Evolutionary conservation across 2,797 vertebrate genomes (phyloP), one percentile per base, ranked within the genome.

Genomic region (Phoebastria nigripes): DNA sequence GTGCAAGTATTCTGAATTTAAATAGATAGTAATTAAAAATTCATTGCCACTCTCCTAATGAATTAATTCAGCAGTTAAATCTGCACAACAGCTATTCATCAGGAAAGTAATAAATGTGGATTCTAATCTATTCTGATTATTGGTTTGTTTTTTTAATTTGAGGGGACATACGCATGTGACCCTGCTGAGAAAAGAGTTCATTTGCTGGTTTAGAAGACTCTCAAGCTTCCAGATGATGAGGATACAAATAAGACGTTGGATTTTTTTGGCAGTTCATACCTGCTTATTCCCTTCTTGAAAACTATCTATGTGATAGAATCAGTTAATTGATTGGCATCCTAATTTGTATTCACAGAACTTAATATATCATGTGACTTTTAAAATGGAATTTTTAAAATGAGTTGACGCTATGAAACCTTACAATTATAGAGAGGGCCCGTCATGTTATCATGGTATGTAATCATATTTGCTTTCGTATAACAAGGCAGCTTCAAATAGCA

Each of bases 61-160:
- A 92, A 83, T 86, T 81, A 83, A 92, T 81, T 12, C 56, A 83
- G 31, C 55, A 59, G 59, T 83, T 77, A 95, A 93, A 88, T 83
- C 72, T 49, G 22, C 67, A 72, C 28, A 72, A 46, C 44, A 89
- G 37, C 67, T 70, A 46, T 77, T 82, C 8, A 69, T 44, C 1
- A 2, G 51, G 15, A 59, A 94, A 72, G 17, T 65, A 65, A 37
- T 65, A 65, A 52, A 82, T n/a, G 26, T 73, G 54, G 41, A 76
- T 88, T 79, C 54, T 41, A 51, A 90, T 76, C 19, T 82, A 22
- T 59, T 59, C 66, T 82, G 28, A 55, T 28, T 65, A 72, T 11
- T 51, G 26, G 17, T 56, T 63, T 71, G 4, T 35, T 46, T 35
- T 37, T 87, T 81, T 49, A 17, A 61, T 65, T 52, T 79, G 44